Evolutionary conservation across 1,140 invertebrate genomes (phyloP).

Genomic region (Helicoverpa armigera): DNA sequence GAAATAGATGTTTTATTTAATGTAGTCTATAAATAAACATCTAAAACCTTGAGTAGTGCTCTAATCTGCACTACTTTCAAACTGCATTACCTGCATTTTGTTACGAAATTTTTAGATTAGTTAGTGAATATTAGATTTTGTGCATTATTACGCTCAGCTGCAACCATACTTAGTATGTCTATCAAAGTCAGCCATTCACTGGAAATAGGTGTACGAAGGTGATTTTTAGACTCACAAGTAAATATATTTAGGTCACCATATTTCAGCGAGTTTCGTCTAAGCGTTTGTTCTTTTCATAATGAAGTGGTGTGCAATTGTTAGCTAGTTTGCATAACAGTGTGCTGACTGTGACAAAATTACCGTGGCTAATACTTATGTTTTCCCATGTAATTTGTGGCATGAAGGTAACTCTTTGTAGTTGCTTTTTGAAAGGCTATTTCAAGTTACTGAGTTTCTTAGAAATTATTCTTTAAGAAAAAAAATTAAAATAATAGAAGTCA

Average conservation of each 20-base stretch:
- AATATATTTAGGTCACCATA: neutral
- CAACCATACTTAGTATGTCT: too few species aligned
- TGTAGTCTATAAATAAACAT: neutral
- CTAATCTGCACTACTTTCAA: conserved; percentile 44
- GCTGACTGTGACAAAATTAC: conserved; percentile 30
- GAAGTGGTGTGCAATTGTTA: neutral
- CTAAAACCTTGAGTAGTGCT: conserved; percentile 21
- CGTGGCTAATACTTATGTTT: conserved; percentile 14
- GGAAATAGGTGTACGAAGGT: too few species aligned
- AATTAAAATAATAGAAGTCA: too few species aligned
- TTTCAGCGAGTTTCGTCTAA: neutral
- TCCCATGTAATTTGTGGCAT: conserved; percentile 11
- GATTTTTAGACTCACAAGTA: neutral
- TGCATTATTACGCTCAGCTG: too few species aligned
- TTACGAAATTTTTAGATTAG: neutral
- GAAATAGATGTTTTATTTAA: too few species aligned
- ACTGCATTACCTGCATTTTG: conserved; percentile 35
- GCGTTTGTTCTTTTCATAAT: conserved; percentile 4
- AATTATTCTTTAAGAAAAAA: too few species aligned
- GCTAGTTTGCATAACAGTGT: conserved; percentile 15
- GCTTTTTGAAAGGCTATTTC: neutral
- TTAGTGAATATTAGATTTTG: too few species aligned
- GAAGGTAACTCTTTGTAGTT: neutral
- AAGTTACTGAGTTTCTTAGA: too few species aligned
- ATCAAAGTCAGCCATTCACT: too few species aligned